phyloP scores from a whole-genome alignment of 2,888 invertebrate species.

The Diabrotica balteata region DNA sequence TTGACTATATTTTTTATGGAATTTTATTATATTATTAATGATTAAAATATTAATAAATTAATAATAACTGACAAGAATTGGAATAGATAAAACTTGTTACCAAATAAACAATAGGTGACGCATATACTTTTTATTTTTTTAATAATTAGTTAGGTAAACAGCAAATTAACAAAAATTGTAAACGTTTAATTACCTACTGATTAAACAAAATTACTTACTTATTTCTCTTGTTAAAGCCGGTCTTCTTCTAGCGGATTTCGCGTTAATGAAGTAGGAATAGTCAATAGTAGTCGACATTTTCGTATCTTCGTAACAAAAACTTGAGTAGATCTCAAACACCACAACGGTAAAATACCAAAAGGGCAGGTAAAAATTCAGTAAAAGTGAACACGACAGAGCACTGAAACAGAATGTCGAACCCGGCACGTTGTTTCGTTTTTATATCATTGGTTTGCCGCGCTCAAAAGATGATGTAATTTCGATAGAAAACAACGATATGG shows the following conservation, averaged over 20 bases:
- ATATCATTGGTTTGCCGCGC: not conserved
- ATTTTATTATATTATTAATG: too few relatives aligned
- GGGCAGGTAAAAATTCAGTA: constrained; percentile 8
- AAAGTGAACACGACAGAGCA: constrained; percentile 3
- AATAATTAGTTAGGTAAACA: too few relatives aligned
- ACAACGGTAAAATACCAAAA: not conserved
- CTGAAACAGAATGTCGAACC: constrained; percentile 4
- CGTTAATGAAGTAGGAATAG: constrained; percentile 62
- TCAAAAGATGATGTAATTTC: constrained; percentile 10
- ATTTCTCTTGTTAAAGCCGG: constrained; percentile 64
- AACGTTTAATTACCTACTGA: too few relatives aligned
- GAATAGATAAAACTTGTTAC: too few relatives aligned
- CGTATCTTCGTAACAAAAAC: not conserved
- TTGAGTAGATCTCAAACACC: not conserved
- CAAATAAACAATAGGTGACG: too few relatives aligned
- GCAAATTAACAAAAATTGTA: too few relatives aligned
- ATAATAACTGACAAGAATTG: too few relatives aligned
- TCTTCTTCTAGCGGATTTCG: constrained; percentile 60
- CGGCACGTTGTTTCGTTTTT: not conserved
- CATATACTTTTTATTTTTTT: too few relatives aligned
- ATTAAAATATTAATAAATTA: too few relatives aligned
- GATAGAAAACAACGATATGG: constrained; percentile 3
- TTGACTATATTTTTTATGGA: too few relatives aligned
- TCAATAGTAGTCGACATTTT: constrained; percentile 52
- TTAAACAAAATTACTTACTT: constrained; percentile 57